Evolutionary conservation across 2,888 invertebrate species (phyloP).

Genomic region (Gymnoscelis rufifasciata): DNA sequence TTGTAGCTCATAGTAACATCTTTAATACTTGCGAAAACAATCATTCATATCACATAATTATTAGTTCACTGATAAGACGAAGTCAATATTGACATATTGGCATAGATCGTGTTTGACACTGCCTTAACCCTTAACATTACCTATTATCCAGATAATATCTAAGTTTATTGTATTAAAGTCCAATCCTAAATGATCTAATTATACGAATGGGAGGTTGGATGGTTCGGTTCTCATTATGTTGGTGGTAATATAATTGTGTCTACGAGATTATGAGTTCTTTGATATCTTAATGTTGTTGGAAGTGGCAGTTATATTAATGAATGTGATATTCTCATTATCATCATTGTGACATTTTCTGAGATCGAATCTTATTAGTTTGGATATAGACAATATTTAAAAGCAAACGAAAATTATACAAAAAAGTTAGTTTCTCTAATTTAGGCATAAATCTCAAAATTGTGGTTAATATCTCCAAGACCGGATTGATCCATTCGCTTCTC

Average conservation of each 20-base stretch:
- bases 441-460: too few species aligned
- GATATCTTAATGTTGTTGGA: too few species aligned
- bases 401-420: too few species aligned
- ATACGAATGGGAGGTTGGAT: not conserved
- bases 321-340: too few species aligned
- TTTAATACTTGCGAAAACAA: slow-evolving; percentile 47
- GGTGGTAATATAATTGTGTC: slow-evolving; percentile 12
- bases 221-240: slow-evolving; percentile 5
- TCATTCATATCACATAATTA: slow-evolving; percentile 43
- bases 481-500: too few species aligned
- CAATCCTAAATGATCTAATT: slow-evolving; percentile 11
- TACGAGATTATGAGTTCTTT: not conserved
- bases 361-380: too few species aligned
- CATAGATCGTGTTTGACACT: slow-evolving; percentile 63
- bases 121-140: slow-evolving; percentile 67
- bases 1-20: slow-evolving; percentile 46
- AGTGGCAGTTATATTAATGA: too few species aligned
- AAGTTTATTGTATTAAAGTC: slow-evolving; percentile 24
- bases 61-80: slow-evolving; percentile 43
- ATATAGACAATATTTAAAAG: too few species aligned
- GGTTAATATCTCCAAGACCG: too few species aligned
- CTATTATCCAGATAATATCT: slow-evolving; percentile 60
- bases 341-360: too few species aligned
- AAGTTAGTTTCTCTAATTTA: too few species aligned
- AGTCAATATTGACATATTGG: slow-evolving; percentile 78